Evolutionary conservation across 2,888 invertebrate species (phyloP), one percentile per base, ranked within the genome.

Genomic region (Macrosoma leucophasiata): DNA sequence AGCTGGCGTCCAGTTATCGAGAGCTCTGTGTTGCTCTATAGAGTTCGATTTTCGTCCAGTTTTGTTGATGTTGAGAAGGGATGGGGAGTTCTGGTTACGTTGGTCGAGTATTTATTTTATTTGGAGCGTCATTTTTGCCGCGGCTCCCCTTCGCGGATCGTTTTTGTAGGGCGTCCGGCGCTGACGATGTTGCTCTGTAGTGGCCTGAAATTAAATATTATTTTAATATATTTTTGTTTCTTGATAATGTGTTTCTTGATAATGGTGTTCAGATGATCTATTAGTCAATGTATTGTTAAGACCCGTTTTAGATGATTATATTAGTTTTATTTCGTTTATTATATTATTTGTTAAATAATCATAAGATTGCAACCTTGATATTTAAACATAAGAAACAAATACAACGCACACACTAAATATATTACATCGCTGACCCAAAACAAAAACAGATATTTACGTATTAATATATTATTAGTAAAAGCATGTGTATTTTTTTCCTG

Each of bases 51-150:
- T 29, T 29, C 17, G 33, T 42, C 50, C 24, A n/a, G 15, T 41
- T 50, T 46, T 29, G 33, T 33, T 31, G 17, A 21, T 1, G 9
- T 1, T 1, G 2, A 9, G 34, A 36, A 52, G 39, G 46, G 38
- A 13, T 31, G 10, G 46, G 50, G 6, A 49, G 69, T 27, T 65
- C 68, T 36, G 2, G 39, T 19, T 48, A 42, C 26, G 37, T 24
- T 61, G 67, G 73, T 23, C 41, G 45, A 46, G 63, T 69, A 63
- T 73, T 71, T 73, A 75, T 73, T 75, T 75, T 75, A 75, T 75
- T 75, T 65, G 62, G 55, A 71, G 70, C 69, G 69, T 74, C 73
- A 75, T 75, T 76, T 76, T 73, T 74, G 76, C 71, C 62, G 51
- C 62, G 66, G 55, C 71, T 67, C 73, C 73, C 68, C 72, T 66